Evolutionary conservation across 30 jellyfish, hydroid and myxozoan genomes (phyloP).

Genomic region (Hydractinia symbiolongicarpus): DNA sequence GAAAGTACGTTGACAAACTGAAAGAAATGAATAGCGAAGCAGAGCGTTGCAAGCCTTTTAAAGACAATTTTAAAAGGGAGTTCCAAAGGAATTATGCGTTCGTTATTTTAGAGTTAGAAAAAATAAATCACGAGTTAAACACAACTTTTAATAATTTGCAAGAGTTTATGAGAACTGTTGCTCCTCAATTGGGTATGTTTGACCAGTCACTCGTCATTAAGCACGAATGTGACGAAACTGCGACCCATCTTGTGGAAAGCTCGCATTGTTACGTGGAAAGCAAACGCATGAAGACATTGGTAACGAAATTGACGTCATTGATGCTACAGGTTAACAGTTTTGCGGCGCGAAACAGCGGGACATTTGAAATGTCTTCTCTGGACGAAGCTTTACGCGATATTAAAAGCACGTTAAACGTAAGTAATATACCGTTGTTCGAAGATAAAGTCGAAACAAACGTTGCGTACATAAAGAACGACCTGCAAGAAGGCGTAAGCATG

Average conservation of each 20-base stretch:
- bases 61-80: conserved; percentile 46
- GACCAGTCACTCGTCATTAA: conserved; percentile 45
- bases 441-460: conserved; percentile 30
- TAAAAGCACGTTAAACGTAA: background rate
- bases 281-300: conserved; percentile 49
- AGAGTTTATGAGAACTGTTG: conserved; percentile 17
- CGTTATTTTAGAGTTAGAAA: conserved; percentile 67
- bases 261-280: conserved; percentile 34
- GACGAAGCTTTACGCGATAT: conserved; percentile 35
- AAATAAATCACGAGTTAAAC: conserved; percentile 53
- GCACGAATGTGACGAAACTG: conserved; percentile 56
- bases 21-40: conserved; percentile 70
- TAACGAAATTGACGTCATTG: conserved; percentile 64
- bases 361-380: conserved; percentile 15
- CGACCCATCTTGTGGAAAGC: conserved; percentile 46
- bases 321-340: conserved; percentile 58
- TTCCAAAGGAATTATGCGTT: conserved; percentile 72
- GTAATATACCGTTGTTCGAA: conserved; percentile 7
- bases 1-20: conserved; percentile 45
- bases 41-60: conserved; percentile 36
- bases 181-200: conserved; percentile 24
- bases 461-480: conserved; percentile 19
- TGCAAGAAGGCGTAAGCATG: conserved; percentile 23
- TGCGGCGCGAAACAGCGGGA: conserved; percentile 4
- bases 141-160: conserved; percentile 14